Evolutionary conservation across 2,113 vertebrate genomes (phyloP), one percentile per base, ranked within the genome.

Genomic region (Psittacula cyanocephala): DNA sequence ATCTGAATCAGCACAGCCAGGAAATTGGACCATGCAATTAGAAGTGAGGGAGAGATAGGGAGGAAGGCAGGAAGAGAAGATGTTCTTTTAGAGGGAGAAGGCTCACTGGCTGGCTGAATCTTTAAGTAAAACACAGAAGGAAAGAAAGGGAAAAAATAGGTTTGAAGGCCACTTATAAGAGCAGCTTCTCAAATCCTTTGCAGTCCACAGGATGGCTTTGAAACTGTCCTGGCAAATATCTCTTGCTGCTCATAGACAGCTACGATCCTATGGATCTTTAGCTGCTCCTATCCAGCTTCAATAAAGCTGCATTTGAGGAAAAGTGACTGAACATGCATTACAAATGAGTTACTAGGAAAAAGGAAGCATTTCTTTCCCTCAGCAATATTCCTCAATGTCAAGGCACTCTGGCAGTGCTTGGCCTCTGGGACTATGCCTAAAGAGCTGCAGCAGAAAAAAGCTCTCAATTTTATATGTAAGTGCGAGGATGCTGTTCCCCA

Each of bases 361-460:
- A 72, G 14, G 43, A 95, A 86, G 55, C 76, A 93, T 63, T 93
- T 90, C 13, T 93, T 91, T 74, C 55, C 82, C 74, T 80, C 70
- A 79, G 91, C 57, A 93, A 47, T 81, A 91, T 93, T 90, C 12
- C 53, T 89, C 91, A 94, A 84, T 93, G 95, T 96, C 88, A 95
- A 84, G 52, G 44, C 88, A 31, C 72, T 90, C 85, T 88, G 46
- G 77, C 71, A 91, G 85, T 57, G 35, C 65, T 86, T 0, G 0
- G 60, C 90, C 80, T 86, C 90, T 86, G 95, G 76, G 88, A 86
- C 35, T 86, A 81, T 6, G 19, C 72, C 64, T 91, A 24, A 94
- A 86, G 69, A 86, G 28, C 69, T 37, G 62, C 72, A 86, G 72
- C 43, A 95, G 80, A 44, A 93, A 68, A 94, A 91, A 64, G 15